Base-by-base conservation (phyloP, 1,140 invertebrate species). In the Fopius arisanus region DNA sequence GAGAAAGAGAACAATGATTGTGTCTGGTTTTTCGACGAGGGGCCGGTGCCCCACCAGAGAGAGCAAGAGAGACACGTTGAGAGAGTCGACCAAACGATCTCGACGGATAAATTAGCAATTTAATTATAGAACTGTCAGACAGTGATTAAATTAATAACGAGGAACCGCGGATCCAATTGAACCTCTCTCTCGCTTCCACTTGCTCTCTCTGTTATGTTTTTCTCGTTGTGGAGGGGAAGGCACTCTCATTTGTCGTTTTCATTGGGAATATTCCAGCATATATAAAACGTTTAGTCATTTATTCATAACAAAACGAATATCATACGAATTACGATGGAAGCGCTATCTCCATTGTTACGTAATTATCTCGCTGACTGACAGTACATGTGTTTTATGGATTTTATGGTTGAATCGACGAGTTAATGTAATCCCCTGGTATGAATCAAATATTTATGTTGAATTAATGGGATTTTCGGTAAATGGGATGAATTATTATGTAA, bases 121-220 rank as follows among this genome's bases (percentile, higher is more conserved):
- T 87, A 87, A 87, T 87, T 87, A 87, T 86, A 83, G 84, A 87
- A 86, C 86, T 87, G 86, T 87, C 86, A 84, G 81, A 78, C 79
- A 80, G 80, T 87, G 86, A 87, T 87, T 87, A 87, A 87, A 87
- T 87, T 87, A 87, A 87, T 87, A 87, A 87, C 84, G 83, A 87
- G 84, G 85, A 84, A 84, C 81, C 84, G 82, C 83, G 79, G 81
- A 85, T 83, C 82, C 81, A 85, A 84, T 83, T 66, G 23, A 69
- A 59, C 40, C 26, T 51, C 67, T 69, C 66, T 43, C 62, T 67
- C 51, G 41, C 41, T 65, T 41, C 68, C 59, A 59, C 70, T 77
- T 80, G 81, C 81, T 82, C 78, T 80, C 80, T 78, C 78, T 74
- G 75, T 80, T 63, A 63, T 71, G 29, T 21, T 10, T 70, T 65